Conservation (phyloP, 2,888 invertebrate genomes). For the Oxystoma pomonae region DNA sequence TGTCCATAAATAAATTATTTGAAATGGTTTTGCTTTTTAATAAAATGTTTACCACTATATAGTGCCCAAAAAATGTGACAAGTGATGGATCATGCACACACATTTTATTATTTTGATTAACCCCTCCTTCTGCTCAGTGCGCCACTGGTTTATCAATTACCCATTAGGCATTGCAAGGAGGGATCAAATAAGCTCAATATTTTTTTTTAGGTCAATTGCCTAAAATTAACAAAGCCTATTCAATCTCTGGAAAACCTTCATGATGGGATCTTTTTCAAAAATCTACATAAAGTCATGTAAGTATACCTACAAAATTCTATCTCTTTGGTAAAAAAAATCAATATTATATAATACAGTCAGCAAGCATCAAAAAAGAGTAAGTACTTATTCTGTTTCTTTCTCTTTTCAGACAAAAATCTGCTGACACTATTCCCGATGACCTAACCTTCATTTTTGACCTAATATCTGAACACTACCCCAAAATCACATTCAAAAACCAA, state of each 20-base stretch:
- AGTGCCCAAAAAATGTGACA: too few species aligned
- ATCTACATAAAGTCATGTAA: conserved; percentile 40
- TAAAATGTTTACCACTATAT: too few species aligned
- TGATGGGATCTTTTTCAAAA: conserved; percentile 39
- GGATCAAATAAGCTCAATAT: too few species aligned
- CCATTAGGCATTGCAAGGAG: too few species aligned
- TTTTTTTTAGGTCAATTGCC: conserved; percentile 41
- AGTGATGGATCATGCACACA: too few species aligned
- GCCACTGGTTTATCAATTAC: too few species aligned
- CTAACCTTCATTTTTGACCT: conserved; percentile 32
- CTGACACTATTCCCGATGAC: conserved; percentile 27
- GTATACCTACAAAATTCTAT: conserved; percentile 23
- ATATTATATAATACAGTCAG: conserved; percentile 14
- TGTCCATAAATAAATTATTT: too few species aligned
- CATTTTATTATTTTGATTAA: too few species aligned
- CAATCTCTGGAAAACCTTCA: conserved; percentile 34
- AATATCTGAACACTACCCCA: conserved; percentile 34
- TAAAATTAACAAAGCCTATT: conserved; percentile 36
- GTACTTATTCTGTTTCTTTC: too few species aligned
- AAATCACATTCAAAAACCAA: conserved; percentile 31
- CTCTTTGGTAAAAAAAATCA: not conserved
- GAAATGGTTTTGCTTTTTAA: too few species aligned
- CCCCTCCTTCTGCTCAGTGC: too few species aligned
- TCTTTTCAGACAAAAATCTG: conserved; percentile 30
- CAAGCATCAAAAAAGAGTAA: too few species aligned